These are phyloP conservation scores for Scarus forsteni DNA, from an alignment of 2,797 vertebrate species.

Conservation along the genomic window DNA sequence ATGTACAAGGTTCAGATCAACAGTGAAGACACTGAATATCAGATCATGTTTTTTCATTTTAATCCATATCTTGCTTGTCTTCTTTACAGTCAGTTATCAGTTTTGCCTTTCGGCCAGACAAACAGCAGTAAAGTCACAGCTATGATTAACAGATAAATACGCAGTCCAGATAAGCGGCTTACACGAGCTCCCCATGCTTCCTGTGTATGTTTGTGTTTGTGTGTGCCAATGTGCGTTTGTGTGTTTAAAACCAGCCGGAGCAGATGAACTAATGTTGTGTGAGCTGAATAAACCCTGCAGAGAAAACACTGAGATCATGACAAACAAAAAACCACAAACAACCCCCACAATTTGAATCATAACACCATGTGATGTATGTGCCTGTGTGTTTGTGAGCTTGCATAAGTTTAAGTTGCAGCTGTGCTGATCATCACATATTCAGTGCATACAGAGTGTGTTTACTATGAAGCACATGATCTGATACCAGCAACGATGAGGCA, in stretches of 20 bases:
- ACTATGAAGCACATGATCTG: background rate
- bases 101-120: background rate
- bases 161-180: conserved; percentile 26
- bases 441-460: background rate
- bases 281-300: conserved; percentile 9
- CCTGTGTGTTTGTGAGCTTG: background rate
- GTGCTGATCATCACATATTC: background rate
- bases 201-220: background rate
- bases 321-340: conserved; percentile 4
- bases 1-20: no score
- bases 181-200: background rate
- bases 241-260: conserved; percentile 1
- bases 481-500: background rate
- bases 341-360: background rate
- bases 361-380: background rate
- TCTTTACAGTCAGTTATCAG: background rate
- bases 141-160: conserved; percentile 21
- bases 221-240: conserved; percentile 5
- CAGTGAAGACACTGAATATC: no score
- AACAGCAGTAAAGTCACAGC: background rate
- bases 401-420: no score
- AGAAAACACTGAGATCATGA: background rate
- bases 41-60: background rate
- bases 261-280: background rate
- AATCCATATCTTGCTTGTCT: background rate